These are phyloP conservation scores for Sus scrofa DNA, from an alignment of 2,113 vertebrate species.

Conservation along the genomic window T2T-Sscrofa CM000819.6:141077001-141077500, in stretches of 20 bases:
- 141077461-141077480: neutral
- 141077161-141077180: slow-evolving; percentile 19
- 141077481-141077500: slow-evolving; percentile 9
- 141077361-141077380: slow-evolving; percentile 32
- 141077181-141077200: slow-evolving; percentile 48
- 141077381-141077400: slow-evolving; percentile 57
- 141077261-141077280: slow-evolving; percentile 67
- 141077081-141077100: slow-evolving; percentile 22
- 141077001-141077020: neutral
- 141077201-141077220: slow-evolving; percentile 40
- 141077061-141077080: slow-evolving; percentile 18
- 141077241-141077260: neutral
- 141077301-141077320: neutral
- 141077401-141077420: slow-evolving; percentile 36
- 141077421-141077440: slow-evolving; percentile 10
- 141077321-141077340: slow-evolving; percentile 54
- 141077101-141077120: slow-evolving; percentile 31
- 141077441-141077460: slow-evolving; percentile 18
- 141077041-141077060: neutral
- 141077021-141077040: slow-evolving; percentile 1
- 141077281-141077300: slow-evolving; percentile 50
- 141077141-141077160: slow-evolving; percentile 46
- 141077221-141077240: slow-evolving; percentile 23
- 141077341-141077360: slow-evolving; percentile 59
- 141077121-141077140: slow-evolving; percentile 47